Percentiles rank a stretch among this genome's conserved stretches.
Conservation (phyloP, 2,888 invertebrate genomes). For the Schizotus pectinicornis region DNA sequence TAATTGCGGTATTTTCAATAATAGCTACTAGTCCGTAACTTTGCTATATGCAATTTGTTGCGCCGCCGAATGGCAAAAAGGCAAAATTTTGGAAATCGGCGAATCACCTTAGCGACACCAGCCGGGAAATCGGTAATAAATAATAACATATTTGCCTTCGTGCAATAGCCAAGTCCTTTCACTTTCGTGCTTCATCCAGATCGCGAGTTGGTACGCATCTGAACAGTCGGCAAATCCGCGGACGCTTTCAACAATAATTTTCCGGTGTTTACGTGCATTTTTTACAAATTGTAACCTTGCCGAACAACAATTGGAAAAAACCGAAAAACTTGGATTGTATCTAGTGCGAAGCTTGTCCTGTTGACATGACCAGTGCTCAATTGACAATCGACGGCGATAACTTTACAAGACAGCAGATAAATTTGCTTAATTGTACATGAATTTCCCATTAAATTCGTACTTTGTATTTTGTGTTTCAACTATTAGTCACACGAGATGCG, state of each 20-base stretch:
- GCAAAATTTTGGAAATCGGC: too few species aligned
- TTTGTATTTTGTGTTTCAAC: conserved; percentile 5
- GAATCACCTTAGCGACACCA: conserved; percentile 1
- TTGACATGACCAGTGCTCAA: conserved; percentile 17
- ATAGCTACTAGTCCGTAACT: too few species aligned
- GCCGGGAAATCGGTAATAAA: conserved; percentile 13
- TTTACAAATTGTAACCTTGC: conserved; percentile 14
- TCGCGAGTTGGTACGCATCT: background rate
- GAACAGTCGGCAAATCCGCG: background rate
- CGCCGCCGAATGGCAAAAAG: too few species aligned
- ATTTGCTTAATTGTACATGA: conserved; percentile 13
- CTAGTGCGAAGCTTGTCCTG: background rate
- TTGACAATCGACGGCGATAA: conserved; percentile 6
- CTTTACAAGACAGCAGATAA: conserved; percentile 10
- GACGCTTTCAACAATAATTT: background rate
- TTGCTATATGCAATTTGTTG: too few species aligned
- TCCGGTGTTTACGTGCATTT: conserved; percentile 1
- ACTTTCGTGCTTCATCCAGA: conserved; percentile 17
- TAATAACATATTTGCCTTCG: conserved; percentile 16
- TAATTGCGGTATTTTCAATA: too few species aligned
- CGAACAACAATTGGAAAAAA: conserved; percentile 7
- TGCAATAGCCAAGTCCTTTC: conserved; percentile 8
- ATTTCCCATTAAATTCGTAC: conserved; percentile 10
- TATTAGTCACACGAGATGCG: conserved; percentile 11
- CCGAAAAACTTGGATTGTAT: conserved; percentile 4